Evolutionary conservation across 2,888 invertebrate genomes (phyloP).

Genomic region (Neria commutata): DNA sequence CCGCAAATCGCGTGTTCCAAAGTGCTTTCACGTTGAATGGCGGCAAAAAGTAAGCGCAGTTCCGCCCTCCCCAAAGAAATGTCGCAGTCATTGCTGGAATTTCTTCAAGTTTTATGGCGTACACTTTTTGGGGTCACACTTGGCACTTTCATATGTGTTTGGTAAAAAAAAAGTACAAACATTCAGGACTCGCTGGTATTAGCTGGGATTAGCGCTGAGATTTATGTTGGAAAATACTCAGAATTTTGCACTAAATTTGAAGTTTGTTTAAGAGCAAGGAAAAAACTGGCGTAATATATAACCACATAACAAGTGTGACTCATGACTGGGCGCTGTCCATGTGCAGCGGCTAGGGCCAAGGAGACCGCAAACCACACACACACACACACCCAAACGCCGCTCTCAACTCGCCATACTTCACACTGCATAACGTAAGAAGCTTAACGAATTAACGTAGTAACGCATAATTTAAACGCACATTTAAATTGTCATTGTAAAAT

Average conservation of each 20-base stretch:
- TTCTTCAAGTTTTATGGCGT: background rate
- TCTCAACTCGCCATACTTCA: background rate
- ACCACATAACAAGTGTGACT: too few species aligned
- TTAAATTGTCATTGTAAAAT: slow-evolving; percentile 13
- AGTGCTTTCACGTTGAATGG: slow-evolving; percentile 1
- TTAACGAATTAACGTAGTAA: slow-evolving; percentile 15
- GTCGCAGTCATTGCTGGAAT: background rate
- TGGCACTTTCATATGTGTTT: too few species aligned
- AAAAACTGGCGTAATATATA: too few species aligned
- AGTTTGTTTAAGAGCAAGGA: too few species aligned
- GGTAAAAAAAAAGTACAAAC: too few species aligned
- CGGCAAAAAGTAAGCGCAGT: background rate
- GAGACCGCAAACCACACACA: background rate
- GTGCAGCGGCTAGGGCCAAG: background rate
- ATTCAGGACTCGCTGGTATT: too few species aligned
- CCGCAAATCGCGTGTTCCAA: slow-evolving; percentile 6
- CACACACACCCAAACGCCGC: background rate
- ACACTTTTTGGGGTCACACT: background rate
- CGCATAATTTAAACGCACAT: slow-evolving; percentile 12
- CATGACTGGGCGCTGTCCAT: too few species aligned
- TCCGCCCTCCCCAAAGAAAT: too few species aligned
- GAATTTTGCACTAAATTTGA: too few species aligned
- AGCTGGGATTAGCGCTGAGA: too few species aligned
- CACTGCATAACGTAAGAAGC: slow-evolving; percentile 9
- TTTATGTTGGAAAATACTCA: too few species aligned